A percentile compares a stretch with the other conserved stretches of the same genome.
phyloP scores from a whole-genome alignment of 2,113 vertebrate genomes.

The Daubentonia madagascariensis region DNA sequence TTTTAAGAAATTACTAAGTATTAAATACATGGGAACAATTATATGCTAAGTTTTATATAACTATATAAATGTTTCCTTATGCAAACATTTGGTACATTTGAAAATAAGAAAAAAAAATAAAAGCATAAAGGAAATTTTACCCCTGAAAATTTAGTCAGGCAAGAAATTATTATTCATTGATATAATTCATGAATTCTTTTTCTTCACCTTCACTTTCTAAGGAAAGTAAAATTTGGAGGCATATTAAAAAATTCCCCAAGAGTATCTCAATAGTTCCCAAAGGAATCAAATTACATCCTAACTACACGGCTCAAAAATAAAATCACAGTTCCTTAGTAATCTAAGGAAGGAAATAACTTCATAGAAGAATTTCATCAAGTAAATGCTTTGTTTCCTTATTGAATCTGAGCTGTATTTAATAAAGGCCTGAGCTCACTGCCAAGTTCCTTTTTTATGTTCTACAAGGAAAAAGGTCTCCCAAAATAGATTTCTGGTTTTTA shows the following conservation, averaged over 20 bases:
- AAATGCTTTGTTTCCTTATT: slow-evolving; percentile 38
- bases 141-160: not conserved
- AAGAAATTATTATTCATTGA: not conserved
- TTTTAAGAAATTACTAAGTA: not conserved
- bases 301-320: slow-evolving; percentile 2
- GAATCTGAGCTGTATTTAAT: slow-evolving; percentile 25
- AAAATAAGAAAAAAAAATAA: not conserved
- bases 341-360: slow-evolving; percentile 13
- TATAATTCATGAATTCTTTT: not conserved
- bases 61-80: not conserved
- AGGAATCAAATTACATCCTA: not conserved
- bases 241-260: not conserved
- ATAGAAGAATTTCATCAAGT: not conserved
- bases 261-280: not conserved
- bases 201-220: not conserved
- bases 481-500: slow-evolving; percentile 3
- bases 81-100: not conserved
- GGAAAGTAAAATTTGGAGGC: not conserved
- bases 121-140: not conserved
- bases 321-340: slow-evolving; percentile 4
- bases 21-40: not conserved
- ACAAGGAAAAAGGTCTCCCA: not conserved
- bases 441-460: slow-evolving; percentile 5
- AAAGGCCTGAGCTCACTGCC: not conserved
- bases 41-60: not conserved